Evolutionary conservation across 1,140 invertebrate genomes (phyloP).

Genomic region (Eufriesea mexicana): DNA sequence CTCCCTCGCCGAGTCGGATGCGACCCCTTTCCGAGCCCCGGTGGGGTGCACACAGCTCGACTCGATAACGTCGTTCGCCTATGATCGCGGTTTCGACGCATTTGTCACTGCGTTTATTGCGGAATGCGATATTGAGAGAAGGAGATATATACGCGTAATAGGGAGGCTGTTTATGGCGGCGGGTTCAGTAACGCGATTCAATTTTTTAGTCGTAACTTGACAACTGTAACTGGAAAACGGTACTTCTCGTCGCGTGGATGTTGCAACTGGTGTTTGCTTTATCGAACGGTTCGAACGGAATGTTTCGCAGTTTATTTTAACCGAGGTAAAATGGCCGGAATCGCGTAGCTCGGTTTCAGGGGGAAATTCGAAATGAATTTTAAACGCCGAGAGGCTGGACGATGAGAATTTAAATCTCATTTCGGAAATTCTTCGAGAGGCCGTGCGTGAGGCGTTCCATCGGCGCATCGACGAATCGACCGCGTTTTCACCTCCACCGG

Average conservation of each 20-base stretch:
- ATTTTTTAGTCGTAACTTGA: slow-evolving; percentile 47
- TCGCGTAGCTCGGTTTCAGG: neutral
- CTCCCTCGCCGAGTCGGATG: neutral
- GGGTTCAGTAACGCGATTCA: slow-evolving; percentile 27
- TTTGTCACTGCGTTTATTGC: slow-evolving; percentile 66
- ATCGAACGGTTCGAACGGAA: neutral
- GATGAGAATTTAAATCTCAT: neutral
- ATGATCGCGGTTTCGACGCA: slow-evolving; percentile 63
- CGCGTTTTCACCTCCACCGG: slow-evolving; percentile 49
- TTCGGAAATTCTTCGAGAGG: neutral
- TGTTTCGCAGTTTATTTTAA: neutral
- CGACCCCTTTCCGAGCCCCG: slow-evolving; percentile 47
- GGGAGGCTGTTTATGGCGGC: slow-evolving; percentile 44
- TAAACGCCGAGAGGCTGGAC: neutral
- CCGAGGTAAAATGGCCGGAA: neutral
- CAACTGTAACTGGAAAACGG: neutral
- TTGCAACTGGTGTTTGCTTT: slow-evolving; percentile 25
- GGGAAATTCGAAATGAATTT: neutral
- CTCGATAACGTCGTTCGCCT: slow-evolving; percentile 16
- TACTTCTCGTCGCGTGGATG: neutral
- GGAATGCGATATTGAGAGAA: slow-evolving; percentile 51
- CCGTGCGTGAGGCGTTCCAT: too few species aligned
- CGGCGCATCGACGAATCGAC: slow-evolving; percentile 2
- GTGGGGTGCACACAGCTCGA: neutral
- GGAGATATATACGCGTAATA: neutral